Evolutionary conservation across 2,888 invertebrate species (phyloP), one percentile per base, ranked within the genome.

Genomic region (Tetheella fluctuosa): DNA sequence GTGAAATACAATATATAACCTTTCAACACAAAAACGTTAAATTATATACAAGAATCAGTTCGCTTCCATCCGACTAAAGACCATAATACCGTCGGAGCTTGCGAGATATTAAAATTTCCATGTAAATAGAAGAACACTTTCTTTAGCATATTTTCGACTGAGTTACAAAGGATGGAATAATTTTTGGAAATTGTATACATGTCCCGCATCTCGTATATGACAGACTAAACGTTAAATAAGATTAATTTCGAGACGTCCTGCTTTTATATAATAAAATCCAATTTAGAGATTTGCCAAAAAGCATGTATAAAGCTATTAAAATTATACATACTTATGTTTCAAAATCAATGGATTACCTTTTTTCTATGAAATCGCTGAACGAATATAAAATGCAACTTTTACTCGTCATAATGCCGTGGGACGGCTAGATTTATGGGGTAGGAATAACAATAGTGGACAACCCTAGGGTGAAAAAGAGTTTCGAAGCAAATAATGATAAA

Each of bases 91-190:
- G 13, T 15, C 13, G 13, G 52, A 13, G 25, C 25, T 23, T 15
- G 28, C 25, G 6, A 53, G 15, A 53, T 28, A 53, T n/a, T n/a
- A 12, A 53, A 23, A 53, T 53, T 53, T 15, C 23, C 15, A 53
- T 53, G n/a, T n/a, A 53, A 53, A 53, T 53, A 53, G 28, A n/a
- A n/a, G n/a, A 23, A 53, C 23, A 25, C n/a, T 53, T 53, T 23
- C 25, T 8, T 53, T 15, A 15, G 28, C 23, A 52, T 20, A 52
- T 5, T 23, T 52, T 23, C 0, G 23, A 25, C 34, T 13, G 34
- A 13, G 13, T 1, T 13, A 34, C 12, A 34, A 34, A 30, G 6
- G 30, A 8, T 30, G 34, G 34, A 34, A 25, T 23, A 4, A 13
- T 25, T 53, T n/a, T n/a, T 25, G 7, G 4, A 25, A 25, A 53